Evolutionary conservation across 2,113 vertebrate genomes (phyloP), one percentile per base, ranked within the genome.

Genomic region (Pogonocichla stellata): DNA sequence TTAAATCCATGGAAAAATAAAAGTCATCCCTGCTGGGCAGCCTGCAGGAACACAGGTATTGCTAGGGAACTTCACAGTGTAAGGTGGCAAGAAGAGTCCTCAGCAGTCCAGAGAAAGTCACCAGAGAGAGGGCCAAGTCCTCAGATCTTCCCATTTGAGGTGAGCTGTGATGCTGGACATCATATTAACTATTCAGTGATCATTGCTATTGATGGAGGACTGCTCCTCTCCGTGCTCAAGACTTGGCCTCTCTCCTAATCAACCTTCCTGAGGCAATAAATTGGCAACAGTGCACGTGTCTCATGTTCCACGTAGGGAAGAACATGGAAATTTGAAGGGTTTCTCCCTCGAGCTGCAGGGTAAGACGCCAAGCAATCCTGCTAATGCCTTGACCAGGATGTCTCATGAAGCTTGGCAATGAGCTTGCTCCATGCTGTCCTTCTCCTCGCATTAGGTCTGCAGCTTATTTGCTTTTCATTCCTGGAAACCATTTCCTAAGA

Each of bases 31-130:
- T 0, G 0, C 31, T 23, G 50, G 14, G 18, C 6, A 69, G 25
- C 42, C 86, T 54, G 25, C 38, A 80, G 53, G 29, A 70, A 40
- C 5, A 29, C 0, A 43, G 45, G 12, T 4, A 13, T 51, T 2
- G 0, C 34, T 20, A 66, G 78, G 25, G 36, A 54, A 31, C 16
- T 42, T 70, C 2, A 5, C 42, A 38, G 11, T 0, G 0, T 28
- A 40, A n/a, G 13, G 51, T 40, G 28, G 54, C 57, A 88, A n/a
- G 17, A 43, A 29, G 31, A 60, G 58, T 69, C 28, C n/a, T 72
- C 40, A 80, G 15, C 8, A 34, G 23, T 14, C 64, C 51, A 38
- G 42, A 77, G 22, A 29, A 50, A 65, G 65, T 29, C 64, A 57
- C 51, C 38, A 53, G 64, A 86, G 50, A 92, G 50, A 60, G 24